These are phyloP conservation scores for Synanthedon myopaeformis DNA, from an alignment of 2,888 invertebrate species.

Conservation along the genomic window DNA sequence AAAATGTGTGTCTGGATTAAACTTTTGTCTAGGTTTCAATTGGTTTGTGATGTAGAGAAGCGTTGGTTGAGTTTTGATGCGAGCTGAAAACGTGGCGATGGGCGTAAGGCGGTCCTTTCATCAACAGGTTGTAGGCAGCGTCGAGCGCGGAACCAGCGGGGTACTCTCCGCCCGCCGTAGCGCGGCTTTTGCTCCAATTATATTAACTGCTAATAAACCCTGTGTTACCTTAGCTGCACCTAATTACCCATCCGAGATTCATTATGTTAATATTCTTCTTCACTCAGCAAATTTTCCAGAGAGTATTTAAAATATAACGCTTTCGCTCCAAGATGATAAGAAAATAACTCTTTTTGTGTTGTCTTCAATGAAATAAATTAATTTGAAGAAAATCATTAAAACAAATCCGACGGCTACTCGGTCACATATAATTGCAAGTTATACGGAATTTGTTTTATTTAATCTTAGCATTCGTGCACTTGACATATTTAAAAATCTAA, in stretches of 20 bases:
- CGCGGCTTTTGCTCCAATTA: constrained; percentile 31
- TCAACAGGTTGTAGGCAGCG: constrained; percentile 58
- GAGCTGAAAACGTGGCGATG: constrained; percentile 25
- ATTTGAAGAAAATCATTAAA: too few species aligned
- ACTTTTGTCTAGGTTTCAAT: neutral
- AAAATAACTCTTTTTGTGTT: too few species aligned
- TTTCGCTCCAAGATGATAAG: too few species aligned
- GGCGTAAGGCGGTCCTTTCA: constrained; percentile 67
- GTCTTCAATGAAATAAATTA: too few species aligned
- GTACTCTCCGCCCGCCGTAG: constrained; percentile 32
- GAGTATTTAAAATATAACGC: constrained; percentile 16
- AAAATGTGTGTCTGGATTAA: neutral
- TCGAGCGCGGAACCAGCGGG: constrained; percentile 26
- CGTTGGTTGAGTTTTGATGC: constrained; percentile 1
- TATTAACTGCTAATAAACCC: constrained; percentile 56
- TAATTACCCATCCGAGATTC: constrained; percentile 45
- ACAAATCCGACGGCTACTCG: too few species aligned
- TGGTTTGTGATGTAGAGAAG: neutral
- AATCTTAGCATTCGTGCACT: too few species aligned
- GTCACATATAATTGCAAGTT: too few species aligned
- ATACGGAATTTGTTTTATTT: too few species aligned
- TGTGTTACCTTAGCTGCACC: constrained; percentile 36
- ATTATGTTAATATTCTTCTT: constrained; percentile 39
- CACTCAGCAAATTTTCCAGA: constrained; percentile 18
- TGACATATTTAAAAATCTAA: too few species aligned